Evolutionary conservation across 1,140 invertebrate species (phyloP), one percentile per base, ranked within the genome.

Genomic region (Delia radicum): DNA sequence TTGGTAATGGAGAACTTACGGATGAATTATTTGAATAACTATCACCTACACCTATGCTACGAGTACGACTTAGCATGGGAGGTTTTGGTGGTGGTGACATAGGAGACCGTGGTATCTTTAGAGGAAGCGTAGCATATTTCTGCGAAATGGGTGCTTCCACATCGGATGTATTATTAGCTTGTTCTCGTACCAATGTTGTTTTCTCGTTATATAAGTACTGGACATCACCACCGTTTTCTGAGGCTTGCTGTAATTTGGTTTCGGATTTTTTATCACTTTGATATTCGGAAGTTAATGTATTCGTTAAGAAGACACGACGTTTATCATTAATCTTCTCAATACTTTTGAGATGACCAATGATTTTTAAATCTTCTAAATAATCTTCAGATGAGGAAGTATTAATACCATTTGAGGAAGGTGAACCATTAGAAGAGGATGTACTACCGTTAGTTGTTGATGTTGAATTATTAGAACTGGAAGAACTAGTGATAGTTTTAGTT

Each of bases 321-420:
- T 85, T 83, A 27, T 85, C 83, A 65, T 82, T 84, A 65, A 84
- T 82, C 55, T 84, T 82, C 55, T 84, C 82, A 18, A 83, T 84
- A 74, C 75, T 81, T 48, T 78, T 82, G n/a, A 85, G 37, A 62
- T 83, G 83, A 0, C 81, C 78, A 28, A 84, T 73, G 27, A 82
- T 82, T 33, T 79, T 77, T 13, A 84, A 74, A 37, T 79, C 77
- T 8, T 74, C 42, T 29, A 65, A 24, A 63, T 62, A 29, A 12
- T 69, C 73, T 21, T 73, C 71, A 8, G 71, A 46, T n/a, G 29
- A 28, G 7, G 63, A 67, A 67, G 63, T 67, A 15, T 18, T 55
- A 21, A 33, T 2, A 8, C 27, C 63, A 12, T 28, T 29, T 5
- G 69, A 24, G 31, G 2, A 21, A 55, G 48, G 48, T 2, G 48